Percentiles rank a stretch among this genome's conserved stretches.
phyloP scores from a whole-genome alignment of 1,140 invertebrate species.

The Drosophila navojoa region DNA sequence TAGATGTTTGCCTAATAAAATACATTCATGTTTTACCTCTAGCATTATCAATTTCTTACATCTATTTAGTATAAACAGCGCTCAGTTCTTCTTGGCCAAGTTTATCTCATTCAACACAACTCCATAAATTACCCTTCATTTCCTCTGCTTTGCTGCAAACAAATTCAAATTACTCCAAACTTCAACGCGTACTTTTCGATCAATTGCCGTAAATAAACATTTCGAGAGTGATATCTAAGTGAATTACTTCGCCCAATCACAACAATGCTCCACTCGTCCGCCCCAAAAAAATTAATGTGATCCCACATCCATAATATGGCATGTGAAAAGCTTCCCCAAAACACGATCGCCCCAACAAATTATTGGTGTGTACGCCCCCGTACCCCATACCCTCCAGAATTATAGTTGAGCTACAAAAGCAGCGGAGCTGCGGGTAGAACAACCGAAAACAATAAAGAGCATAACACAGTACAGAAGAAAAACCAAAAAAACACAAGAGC shows the following conservation, averaged over 20 bases:
- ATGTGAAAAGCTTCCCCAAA: conserved; percentile 20
- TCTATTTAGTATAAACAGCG: background rate
- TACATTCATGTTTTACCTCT: background rate
- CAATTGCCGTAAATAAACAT: conserved; percentile 33
- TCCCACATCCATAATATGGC: background rate
- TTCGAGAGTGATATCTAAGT: conserved; percentile 30
- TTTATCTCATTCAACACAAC: background rate
- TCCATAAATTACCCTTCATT: conserved; percentile 8
- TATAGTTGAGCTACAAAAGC: conserved; percentile 7
- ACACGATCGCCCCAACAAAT: conserved; percentile 20
- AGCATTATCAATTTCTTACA: background rate
- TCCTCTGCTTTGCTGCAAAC: conserved; percentile 1
- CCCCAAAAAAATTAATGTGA: background rate
- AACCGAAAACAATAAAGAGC: conserved; percentile 3
- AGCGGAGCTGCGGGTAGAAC: conserved; percentile 29
- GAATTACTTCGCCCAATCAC: conserved; percentile 19
- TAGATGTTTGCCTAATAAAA: background rate
- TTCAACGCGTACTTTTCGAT: conserved; percentile 1
- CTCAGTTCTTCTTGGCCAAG: background rate
- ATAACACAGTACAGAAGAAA: background rate
- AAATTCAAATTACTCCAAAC: conserved; percentile 10
- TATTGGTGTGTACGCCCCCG: conserved; percentile 19
- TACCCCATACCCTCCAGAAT: background rate
- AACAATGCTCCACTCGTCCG: conserved; percentile 23
- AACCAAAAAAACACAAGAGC: conserved; percentile 8